phyloP scores from a whole-genome alignment of 2,797 vertebrate species.

The Micrastur ruficollis region DNA sequence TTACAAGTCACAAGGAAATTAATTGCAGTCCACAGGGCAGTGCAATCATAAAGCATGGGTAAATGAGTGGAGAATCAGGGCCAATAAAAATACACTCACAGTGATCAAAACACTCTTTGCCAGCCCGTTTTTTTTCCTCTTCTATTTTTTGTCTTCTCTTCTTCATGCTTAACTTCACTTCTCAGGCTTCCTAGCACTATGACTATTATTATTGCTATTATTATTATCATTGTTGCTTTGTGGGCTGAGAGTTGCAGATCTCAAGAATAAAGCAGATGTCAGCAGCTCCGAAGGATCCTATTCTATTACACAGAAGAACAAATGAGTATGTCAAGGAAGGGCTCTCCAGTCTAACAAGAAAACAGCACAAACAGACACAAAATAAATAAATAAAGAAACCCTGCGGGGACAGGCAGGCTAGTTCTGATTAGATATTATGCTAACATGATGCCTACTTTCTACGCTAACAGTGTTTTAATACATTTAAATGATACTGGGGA shows the following conservation, averaged over 20 bases:
- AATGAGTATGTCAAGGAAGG: slow-evolving; percentile 77
- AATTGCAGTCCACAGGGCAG: slow-evolving; percentile 20
- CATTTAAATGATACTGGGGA: slow-evolving; percentile 70
- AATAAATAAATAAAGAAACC: slow-evolving; percentile 74
- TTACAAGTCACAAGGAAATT: slow-evolving; percentile 14
- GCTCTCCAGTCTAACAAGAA: slow-evolving; percentile 73
- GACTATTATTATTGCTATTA: slow-evolving; percentile 25
- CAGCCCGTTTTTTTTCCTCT: neutral
- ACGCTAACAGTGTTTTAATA: slow-evolving; percentile 72
- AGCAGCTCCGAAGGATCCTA: slow-evolving; percentile 69
- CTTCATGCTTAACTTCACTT: slow-evolving; percentile 50
- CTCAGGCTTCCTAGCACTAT: neutral
- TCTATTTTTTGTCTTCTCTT: slow-evolving; percentile 9
- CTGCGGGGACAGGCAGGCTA: slow-evolving; percentile 67
- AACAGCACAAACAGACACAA: slow-evolving; percentile 72
- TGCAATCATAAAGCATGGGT: slow-evolving; percentile 1
- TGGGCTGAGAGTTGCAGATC: slow-evolving; percentile 64
- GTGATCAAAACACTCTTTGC: neutral
- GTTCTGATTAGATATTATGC: slow-evolving; percentile 77
- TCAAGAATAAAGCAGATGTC: slow-evolving; percentile 75
- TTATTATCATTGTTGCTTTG: slow-evolving; percentile 70
- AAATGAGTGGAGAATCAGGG: neutral
- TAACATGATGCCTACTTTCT: slow-evolving; percentile 70
- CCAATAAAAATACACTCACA: neutral
- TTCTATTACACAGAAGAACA: slow-evolving; percentile 75